phyloP scores from a whole-genome alignment of 2,888 invertebrate species.

The Galeruca laticollis region DNA sequence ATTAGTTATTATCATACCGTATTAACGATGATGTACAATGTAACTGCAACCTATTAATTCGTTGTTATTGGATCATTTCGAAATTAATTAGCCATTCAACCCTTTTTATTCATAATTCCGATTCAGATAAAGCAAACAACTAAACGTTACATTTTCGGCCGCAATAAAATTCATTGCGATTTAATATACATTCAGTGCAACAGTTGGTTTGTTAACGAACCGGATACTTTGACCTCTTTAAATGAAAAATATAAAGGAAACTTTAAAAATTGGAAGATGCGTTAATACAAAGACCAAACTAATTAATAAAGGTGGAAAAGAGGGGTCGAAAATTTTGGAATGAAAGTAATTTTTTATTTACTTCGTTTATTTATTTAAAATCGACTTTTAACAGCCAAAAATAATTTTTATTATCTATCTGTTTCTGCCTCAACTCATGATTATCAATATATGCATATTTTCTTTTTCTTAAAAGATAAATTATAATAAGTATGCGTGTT shows the following conservation, averaged over 20 bases:
- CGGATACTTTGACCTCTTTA: neutral
- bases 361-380: too few relatives aligned
- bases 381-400: too few relatives aligned
- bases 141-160: slow-evolving; percentile 10
- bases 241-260: neutral
- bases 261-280: neutral
- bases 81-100: slow-evolving; percentile 10
- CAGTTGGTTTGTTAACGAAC: slow-evolving; percentile 7
- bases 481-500: too few relatives aligned
- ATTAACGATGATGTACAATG: neutral
- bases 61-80: neutral
- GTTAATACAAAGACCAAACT: too few relatives aligned
- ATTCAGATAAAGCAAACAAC: slow-evolving; percentile 11
- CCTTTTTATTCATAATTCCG: slow-evolving; percentile 12
- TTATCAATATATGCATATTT: too few relatives aligned
- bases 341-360: too few relatives aligned
- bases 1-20: too few relatives aligned
- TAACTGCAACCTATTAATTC: neutral
- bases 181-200: slow-evolving; percentile 5
- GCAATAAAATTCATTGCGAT: slow-evolving; percentile 18
- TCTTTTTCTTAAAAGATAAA: too few relatives aligned
- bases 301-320: too few relatives aligned
- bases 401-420: too few relatives aligned
- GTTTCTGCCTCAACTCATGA: too few relatives aligned
- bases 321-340: too few relatives aligned